A percentile compares a stretch with the other conserved stretches of the same genome.
These are phyloP conservation scores for Perca flavescens DNA, from an alignment of 2,113 vertebrate species.

Conservation along the genomic window DNA sequence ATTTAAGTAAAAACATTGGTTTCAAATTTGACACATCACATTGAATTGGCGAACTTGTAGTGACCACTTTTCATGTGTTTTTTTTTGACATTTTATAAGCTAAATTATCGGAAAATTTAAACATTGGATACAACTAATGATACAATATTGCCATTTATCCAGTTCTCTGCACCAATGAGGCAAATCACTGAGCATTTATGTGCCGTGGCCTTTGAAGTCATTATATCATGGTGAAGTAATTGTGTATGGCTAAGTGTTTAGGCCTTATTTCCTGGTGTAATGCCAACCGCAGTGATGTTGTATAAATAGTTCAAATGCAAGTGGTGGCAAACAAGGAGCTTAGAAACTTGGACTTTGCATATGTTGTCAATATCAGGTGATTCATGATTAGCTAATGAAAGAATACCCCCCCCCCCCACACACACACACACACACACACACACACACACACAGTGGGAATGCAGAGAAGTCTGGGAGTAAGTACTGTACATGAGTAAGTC, in stretches of 20 bases:
- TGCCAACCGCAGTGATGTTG: too few species aligned
- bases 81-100: background rate
- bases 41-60: too few species aligned
- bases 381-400: conserved; percentile 15
- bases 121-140: background rate
- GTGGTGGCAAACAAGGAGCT: conserved; percentile 5
- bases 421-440: too few species aligned
- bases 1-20: background rate
- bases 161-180: background rate
- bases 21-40: too few species aligned
- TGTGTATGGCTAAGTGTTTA: background rate
- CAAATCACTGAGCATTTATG: background rate
- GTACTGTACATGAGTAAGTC: background rate
- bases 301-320: background rate
- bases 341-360: conserved; percentile 14
- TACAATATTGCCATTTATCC: background rate
- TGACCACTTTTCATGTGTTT: background rate
- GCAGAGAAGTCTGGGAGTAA: background rate
- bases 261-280: too few species aligned
- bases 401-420: background rate
- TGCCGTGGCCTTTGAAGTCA: background rate
- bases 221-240: background rate
- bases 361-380: conserved; percentile 26
- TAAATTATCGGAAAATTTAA: background rate
- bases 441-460: background rate